These are phyloP conservation scores for Aix galericulata DNA, from an alignment of 2,113 vertebrate genomes.

Conservation along the genomic window DNA sequence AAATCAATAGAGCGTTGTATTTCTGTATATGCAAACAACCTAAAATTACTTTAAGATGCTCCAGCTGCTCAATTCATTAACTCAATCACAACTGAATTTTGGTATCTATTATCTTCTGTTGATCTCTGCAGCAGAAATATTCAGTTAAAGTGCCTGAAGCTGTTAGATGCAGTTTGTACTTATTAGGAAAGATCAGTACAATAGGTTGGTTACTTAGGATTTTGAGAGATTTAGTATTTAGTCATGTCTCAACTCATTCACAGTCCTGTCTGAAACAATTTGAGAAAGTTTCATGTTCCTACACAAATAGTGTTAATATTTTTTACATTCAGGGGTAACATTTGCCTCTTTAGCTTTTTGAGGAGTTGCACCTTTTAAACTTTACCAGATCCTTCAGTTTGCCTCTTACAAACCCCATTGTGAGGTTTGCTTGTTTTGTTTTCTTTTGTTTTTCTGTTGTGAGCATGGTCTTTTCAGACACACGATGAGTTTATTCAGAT, in stretches of 20 bases:
- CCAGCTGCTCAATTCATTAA: constrained; percentile 49
- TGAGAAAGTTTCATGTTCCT: rapidly evolving
- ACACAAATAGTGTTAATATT: not conserved
- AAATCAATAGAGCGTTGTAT: constrained; percentile 39
- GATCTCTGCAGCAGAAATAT: not conserved
- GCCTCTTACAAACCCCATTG: not conserved
- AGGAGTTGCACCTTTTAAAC: not conserved
- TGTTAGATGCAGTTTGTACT: not conserved
- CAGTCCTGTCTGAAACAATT: not conserved
- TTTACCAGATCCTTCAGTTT: not conserved
- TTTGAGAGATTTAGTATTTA: not conserved
- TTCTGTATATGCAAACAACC: constrained; percentile 41
- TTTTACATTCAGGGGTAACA: rapidly evolving
- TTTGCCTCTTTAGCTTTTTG: not conserved
- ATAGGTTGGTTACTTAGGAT: not conserved
- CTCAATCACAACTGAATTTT: constrained; percentile 24
- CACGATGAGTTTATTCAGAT: not conserved
- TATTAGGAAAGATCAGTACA: not conserved
- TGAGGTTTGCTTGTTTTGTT: not conserved
- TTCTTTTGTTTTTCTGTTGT: not conserved
- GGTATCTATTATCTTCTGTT: not conserved
- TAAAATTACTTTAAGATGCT: constrained; percentile 41
- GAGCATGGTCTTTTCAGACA: not conserved
- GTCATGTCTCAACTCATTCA: not conserved
- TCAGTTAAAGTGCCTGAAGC: not conserved